Base-by-base conservation (phyloP, 2,797 vertebrate genomes). In the Myotis daubentonii region DNA sequence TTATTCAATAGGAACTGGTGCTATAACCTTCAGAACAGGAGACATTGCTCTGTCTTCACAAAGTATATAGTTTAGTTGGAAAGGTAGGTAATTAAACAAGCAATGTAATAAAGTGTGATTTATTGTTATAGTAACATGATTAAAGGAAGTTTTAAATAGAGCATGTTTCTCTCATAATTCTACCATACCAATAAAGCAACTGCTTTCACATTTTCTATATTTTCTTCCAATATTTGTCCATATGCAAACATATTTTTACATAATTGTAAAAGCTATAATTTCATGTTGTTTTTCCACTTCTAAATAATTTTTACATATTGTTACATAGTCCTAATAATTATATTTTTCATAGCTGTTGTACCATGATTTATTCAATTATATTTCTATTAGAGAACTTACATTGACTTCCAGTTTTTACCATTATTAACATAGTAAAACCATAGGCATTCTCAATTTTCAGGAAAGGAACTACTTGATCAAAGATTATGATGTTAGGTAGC, bases 121-220 rank as follows among this genome's bases (percentile, higher is more conserved):
- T 93, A 83, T 78, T 94, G 51, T 85, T 79, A 44, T 89, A 74
- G 33, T 74, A 60, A 74, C 44, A 49, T 17, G 17, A 78, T 95
- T 92, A 94, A 88, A 93, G 1, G 4, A 93, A 91, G 36, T 75
- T 92, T 94, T 94, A 91, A 91, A 60, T 92, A 86, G 70, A 78
- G 93, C 41, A 79, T 62, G 2, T 57, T 87, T 89, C 20, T 94
- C 22, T 85, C n/a, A 68, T 91, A 53, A 57, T 91, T 94, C 95
- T 20, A 86, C 49, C 79, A 72, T 90, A 89, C 72, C 44, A 89
- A 19, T 84, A 92, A 65, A 95, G 25, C 41, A 91, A 23, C 53
- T 88, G 65, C 20, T 81, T 83, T 85, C 19, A 60, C 3, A 57
- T 79, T 74, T 94, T 57, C 44, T 30, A 44, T 82, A 80, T 92